Evolutionary conservation across 2,888 invertebrate genomes (phyloP), one percentile per base, ranked within the genome.

Genomic region (Drosophila hamatofila): DNA sequence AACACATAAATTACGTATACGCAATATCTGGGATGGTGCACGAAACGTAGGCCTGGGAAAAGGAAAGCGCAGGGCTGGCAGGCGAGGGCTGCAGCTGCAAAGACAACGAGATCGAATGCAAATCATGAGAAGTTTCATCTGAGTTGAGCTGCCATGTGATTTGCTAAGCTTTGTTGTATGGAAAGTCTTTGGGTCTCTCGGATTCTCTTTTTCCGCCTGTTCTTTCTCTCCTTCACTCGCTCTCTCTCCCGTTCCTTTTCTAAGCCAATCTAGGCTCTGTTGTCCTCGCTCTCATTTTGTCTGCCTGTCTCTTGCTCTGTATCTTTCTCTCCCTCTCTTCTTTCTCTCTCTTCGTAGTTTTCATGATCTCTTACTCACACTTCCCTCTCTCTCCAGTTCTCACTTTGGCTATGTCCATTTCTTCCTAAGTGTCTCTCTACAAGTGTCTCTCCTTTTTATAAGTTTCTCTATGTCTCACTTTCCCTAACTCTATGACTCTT

Each of bases 1-100:
- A 35, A 46, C 49, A 61, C 49, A 60, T 59, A 77, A 68, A 78
- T 81, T 69, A 78, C 75, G 80, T 78, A 81, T 78, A 78, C 81
- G 75, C 72, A 23, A 54, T 54, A 21, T 41, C 30, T 55, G 18
- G 41, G 5, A 9, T 39, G 54, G 39, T 25, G 54, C 54, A 11
- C 54, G 11, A 51, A 46, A 41, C 3, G 3, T 0, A 37, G 52
- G 23, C 37, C n/a, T 37, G 35, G 37, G 52, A 23, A 37, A 23
- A 16, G 11, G 11, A 14, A 5, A 6, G 23, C 3, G 23, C 6
- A 11, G 23, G 9, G 11, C 35, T 14, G 4, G 30, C 18, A 11
- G 23, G 23, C 23, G 21, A 7, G 7, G 6, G 23, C 23, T 14
- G 44, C 23, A 5, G 16, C 3, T 25, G 25, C 46, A 46, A 4